These are phyloP conservation scores for Tipula unca DNA, from an alignment of 2,888 invertebrate genomes.

Conservation along the genomic window DNA sequence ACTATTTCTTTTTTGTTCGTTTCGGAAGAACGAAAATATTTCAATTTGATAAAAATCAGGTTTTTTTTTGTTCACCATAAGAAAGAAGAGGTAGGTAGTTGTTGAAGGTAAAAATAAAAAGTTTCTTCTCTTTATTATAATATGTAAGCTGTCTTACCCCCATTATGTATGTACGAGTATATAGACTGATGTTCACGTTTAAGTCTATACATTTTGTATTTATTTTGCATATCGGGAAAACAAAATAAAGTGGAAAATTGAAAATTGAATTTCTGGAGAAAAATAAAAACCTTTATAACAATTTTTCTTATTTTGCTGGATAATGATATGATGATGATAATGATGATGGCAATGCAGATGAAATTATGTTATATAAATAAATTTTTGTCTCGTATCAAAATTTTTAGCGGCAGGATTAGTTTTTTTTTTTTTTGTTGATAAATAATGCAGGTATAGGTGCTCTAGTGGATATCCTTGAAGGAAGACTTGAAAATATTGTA, in stretches of 20 bases:
- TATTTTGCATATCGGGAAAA: neutral
- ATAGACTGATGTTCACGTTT: neutral
- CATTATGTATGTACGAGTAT: neutral
- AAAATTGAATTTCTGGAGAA: neutral
- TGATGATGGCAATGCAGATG: constrained; percentile 14
- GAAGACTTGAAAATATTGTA: too few species aligned
- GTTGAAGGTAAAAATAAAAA: neutral
- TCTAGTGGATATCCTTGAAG: too few species aligned
- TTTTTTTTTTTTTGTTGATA: too few species aligned
- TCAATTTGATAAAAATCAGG: neutral
- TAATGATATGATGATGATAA: neutral
- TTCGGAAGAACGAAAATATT: neutral
- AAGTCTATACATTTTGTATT: neutral
- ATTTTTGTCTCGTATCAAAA: neutral
- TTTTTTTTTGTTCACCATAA: neutral
- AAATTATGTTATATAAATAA: neutral
- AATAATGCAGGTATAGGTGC: too few species aligned
- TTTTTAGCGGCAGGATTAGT: too few species aligned
- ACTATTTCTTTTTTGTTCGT: neutral
- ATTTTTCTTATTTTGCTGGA: neutral
- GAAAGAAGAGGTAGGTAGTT: neutral
- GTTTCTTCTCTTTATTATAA: neutral
- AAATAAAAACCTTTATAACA: neutral
- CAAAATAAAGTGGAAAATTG: constrained; percentile 8
- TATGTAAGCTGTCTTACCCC: neutral